Conservation (phyloP, 2,888 invertebrate genomes). For the Drosophila macrospina region DNA sequence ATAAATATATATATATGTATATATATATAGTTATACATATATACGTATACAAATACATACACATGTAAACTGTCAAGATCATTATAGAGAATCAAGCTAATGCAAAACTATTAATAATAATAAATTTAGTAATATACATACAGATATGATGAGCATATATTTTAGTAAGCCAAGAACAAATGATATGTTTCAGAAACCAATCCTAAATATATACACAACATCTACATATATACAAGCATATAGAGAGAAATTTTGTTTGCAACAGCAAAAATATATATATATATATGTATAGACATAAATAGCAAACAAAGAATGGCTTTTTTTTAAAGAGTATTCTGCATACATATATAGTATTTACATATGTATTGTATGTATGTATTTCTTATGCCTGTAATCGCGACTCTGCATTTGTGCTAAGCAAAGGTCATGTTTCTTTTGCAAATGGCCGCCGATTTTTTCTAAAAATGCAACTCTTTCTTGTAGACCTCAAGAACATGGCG, state of each 20-base stretch:
- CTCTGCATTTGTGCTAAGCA: slow-evolving; percentile 71
- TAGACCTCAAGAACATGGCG: slow-evolving; percentile 85
- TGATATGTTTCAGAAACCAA: slow-evolving; percentile 60
- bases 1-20: slow-evolving; percentile 17
- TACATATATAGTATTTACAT: background rate
- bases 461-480: slow-evolving; percentile 41
- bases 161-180: slow-evolving; percentile 78
- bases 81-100: slow-evolving; percentile 51
- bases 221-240: slow-evolving; percentile 48
- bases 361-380: background rate
- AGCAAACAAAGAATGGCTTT: slow-evolving; percentile 36
- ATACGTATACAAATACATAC: slow-evolving; percentile 34
- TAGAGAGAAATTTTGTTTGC: slow-evolving; percentile 53
- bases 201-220: slow-evolving; percentile 71
- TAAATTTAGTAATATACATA: slow-evolving; percentile 44
- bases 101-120: slow-evolving; percentile 47
- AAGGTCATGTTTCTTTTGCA: slow-evolving; percentile 29
- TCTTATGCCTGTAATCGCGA: slow-evolving; percentile 41
- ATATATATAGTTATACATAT: too few species aligned
- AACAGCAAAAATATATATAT: slow-evolving; percentile 47
- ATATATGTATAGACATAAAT: slow-evolving; percentile 38
- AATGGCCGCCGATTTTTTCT: slow-evolving; percentile 12
- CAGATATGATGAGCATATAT: slow-evolving; percentile 59
- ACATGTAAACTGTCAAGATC: slow-evolving; percentile 50
- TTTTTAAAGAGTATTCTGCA: slow-evolving; percentile 16